Percentiles rank a stretch among this genome's conserved stretches.
These are phyloP conservation scores for Tinamus guttatus DNA, from an alignment of 2,113 vertebrate genomes.

Conservation along the genomic window DNA sequence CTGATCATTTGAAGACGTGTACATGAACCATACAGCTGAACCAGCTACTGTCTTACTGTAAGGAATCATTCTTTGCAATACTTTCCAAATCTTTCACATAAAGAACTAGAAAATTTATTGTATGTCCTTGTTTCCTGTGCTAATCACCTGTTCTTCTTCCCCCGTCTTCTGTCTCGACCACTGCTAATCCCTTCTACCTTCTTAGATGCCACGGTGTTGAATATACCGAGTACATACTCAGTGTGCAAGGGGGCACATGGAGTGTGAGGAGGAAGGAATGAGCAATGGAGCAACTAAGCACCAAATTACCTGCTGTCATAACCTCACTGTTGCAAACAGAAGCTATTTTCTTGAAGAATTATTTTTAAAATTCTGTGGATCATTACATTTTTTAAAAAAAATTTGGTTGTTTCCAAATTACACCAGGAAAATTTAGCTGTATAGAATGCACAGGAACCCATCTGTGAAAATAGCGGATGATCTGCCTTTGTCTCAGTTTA, in stretches of 20 bases:
- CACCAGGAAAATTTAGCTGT: conserved; percentile 2
- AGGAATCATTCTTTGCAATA: background rate
- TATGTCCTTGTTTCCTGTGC: background rate
- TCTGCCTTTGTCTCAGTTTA: conserved; percentile 67
- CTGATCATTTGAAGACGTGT: background rate
- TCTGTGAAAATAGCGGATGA: conserved; percentile 52
- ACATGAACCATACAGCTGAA: background rate
- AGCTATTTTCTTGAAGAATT: background rate
- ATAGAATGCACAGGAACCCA: conserved; percentile 10
- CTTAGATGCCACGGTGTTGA: background rate
- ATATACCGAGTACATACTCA: background rate
- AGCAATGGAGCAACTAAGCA: background rate
- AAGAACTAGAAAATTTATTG: background rate
- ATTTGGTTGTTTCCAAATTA: background rate
- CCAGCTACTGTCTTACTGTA: background rate
- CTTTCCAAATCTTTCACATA: background rate
- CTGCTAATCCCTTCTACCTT: background rate
- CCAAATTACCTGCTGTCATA: background rate
- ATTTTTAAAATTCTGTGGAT: background rate
- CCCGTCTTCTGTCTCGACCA: background rate
- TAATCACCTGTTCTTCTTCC: background rate
- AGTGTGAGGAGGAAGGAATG: background rate
- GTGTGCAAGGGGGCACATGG: rapidly evolving
- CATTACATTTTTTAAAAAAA: background rate
- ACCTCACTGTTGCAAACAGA: background rate